A percentile compares a stretch with the other conserved stretches of the same genome.
These are phyloP conservation scores for Halictus rubicundus DNA, from an alignment of 1,140 invertebrate species.

Conservation along the genomic window DNA sequence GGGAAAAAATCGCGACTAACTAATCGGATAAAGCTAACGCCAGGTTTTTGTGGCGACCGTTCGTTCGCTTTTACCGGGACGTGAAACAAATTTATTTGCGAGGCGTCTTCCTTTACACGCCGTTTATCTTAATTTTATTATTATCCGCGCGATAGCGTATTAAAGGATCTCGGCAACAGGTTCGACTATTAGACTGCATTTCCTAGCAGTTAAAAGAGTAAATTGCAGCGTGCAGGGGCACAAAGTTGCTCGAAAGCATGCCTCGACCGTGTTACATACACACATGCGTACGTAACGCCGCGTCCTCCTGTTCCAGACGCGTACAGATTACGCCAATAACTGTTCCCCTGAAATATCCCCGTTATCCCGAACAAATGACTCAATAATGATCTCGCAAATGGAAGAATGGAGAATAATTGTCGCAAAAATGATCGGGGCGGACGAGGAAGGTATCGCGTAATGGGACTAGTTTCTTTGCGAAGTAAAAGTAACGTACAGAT, in stretches of 20 bases:
- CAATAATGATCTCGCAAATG: constrained; percentile 1
- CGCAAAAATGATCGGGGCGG: neutral
- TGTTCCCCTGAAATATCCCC: neutral
- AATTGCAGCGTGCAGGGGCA: neutral
- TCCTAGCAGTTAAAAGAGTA: neutral
- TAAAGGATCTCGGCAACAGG: neutral
- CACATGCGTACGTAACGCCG: neutral
- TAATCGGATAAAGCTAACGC: too few species aligned
- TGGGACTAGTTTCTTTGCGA: neutral
- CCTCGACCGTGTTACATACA: neutral
- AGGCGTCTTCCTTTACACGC: neutral
- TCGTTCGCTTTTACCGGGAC: too few species aligned
- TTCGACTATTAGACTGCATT: neutral
- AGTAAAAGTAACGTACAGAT: constrained; percentile 13
- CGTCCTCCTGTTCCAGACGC: neutral
- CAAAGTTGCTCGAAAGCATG: neutral
- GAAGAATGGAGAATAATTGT: constrained; percentile 21
- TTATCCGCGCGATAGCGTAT: neutral
- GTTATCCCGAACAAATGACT: constrained; percentile 7
- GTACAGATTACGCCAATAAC: neutral
- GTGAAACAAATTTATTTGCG: neutral
- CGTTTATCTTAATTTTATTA: neutral
- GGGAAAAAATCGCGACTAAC: too few species aligned
- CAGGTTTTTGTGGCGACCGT: too few species aligned
- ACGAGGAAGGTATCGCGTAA: neutral